A percentile compares a stretch with the other conserved stretches of the same genome.
phyloP scores from a whole-genome alignment of 2,888 invertebrate genomes.

The Tiphia femorata region DNA sequence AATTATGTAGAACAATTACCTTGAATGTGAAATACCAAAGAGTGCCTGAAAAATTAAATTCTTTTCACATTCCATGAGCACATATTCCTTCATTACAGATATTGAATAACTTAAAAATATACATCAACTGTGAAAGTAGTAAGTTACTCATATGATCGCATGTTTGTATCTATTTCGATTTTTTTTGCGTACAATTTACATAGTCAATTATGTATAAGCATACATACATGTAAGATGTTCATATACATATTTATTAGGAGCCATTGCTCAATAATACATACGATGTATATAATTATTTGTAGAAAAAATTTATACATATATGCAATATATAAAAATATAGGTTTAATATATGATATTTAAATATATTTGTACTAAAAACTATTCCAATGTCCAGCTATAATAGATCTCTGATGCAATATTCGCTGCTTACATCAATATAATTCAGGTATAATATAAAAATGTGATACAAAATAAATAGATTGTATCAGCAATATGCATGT shows the following conservation, averaged over 20 bases:
- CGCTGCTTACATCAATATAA: slow-evolving; percentile 42
- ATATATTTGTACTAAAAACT: slow-evolving; percentile 49
- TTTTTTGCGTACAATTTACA: slow-evolving; percentile 52
- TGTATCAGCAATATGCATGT: slow-evolving; percentile 27
- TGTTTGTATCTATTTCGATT: slow-evolving; percentile 43
- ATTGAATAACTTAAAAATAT: not conserved
- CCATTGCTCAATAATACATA: slow-evolving; percentile 48
- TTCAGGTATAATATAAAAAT: slow-evolving; percentile 34
- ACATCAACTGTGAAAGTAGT: not conserved
- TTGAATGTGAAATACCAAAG: slow-evolving; percentile 67
- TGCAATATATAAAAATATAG: slow-evolving; percentile 34
- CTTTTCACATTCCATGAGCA: slow-evolving; percentile 47
- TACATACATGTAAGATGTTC: slow-evolving; percentile 27
- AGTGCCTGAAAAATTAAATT: slow-evolving; percentile 45
- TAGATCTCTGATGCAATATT: slow-evolving; percentile 48
- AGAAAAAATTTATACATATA: slow-evolving; percentile 42
- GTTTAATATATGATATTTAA: slow-evolving; percentile 55
- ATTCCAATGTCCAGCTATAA: slow-evolving; percentile 39
- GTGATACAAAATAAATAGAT: slow-evolving; percentile 42
- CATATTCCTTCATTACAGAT: slow-evolving; percentile 27
- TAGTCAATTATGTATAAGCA: slow-evolving; percentile 43
- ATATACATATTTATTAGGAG: slow-evolving; percentile 43
- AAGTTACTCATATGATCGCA: slow-evolving; percentile 14
- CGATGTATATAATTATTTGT: slow-evolving; percentile 50
- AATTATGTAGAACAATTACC: slow-evolving; percentile 94